A percentile compares a stretch with the other conserved stretches of the same genome.
phyloP scores from a whole-genome alignment of 2,797 vertebrate species.

The Pseudochromis fuscus region DNA sequence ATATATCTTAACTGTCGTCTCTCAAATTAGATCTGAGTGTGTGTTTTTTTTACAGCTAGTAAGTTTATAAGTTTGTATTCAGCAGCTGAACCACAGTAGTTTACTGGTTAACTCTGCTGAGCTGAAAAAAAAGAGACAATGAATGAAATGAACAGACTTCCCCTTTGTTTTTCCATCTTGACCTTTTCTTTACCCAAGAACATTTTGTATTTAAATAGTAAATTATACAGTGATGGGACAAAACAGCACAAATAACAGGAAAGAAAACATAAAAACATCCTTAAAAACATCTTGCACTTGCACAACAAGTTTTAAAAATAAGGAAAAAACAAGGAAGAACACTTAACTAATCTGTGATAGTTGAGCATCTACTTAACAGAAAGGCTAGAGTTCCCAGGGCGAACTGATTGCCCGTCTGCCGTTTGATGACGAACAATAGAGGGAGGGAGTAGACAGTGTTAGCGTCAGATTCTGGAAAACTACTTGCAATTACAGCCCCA shows the following conservation, averaged over 20 bases:
- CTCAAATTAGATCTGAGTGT: background rate
- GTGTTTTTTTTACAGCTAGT: too few relatives aligned
- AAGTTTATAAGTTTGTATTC: constrained; percentile 4
- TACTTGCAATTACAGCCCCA: constrained; percentile 64
- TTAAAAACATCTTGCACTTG: constrained; percentile 74
- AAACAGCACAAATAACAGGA: constrained; percentile 79
- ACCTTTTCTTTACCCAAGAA: constrained; percentile 80
- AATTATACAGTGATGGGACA: constrained; percentile 73
- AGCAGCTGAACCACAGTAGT: background rate
- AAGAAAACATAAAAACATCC: constrained; percentile 84
- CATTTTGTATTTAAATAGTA: constrained; percentile 84
- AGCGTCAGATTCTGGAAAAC: constrained; percentile 68
- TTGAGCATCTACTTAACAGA: constrained; percentile 39
- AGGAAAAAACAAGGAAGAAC: constrained; percentile 74
- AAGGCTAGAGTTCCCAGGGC: constrained; percentile 64
- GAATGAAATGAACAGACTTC: constrained; percentile 72
- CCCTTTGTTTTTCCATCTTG: constrained; percentile 75
- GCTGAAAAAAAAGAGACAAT: constrained; percentile 27
- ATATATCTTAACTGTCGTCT: background rate
- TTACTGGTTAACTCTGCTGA: constrained; percentile 28
- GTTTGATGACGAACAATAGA: constrained; percentile 61
- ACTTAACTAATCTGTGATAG: constrained; percentile 52
- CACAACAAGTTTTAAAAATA: constrained; percentile 72
- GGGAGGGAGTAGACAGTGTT: constrained; percentile 30
- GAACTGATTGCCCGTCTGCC: constrained; percentile 65